These are phyloP conservation scores for Blastobasis adustella DNA, from an alignment of 2,888 invertebrate genomes.

Conservation along the genomic window DNA sequence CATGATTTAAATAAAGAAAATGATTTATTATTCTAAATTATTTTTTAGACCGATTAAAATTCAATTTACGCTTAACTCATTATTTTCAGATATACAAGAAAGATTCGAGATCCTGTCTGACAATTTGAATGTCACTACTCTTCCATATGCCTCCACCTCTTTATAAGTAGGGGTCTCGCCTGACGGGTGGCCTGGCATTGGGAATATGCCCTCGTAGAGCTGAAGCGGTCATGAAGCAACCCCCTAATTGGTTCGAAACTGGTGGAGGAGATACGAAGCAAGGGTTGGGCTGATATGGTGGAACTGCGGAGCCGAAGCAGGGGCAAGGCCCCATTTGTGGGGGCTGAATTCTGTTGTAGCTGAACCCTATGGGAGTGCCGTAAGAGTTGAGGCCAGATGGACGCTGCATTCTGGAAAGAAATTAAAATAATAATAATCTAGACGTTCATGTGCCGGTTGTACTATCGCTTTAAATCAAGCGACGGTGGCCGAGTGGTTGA, in stretches of 20 bases:
- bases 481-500: too few species aligned
- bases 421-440: background rate
- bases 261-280: constrained; percentile 17
- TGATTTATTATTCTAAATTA: too few species aligned
- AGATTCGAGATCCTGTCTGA: constrained; percentile 25
- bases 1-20: too few species aligned
- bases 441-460: background rate
- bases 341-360: constrained; percentile 5
- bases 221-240: constrained; percentile 43
- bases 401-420: constrained; percentile 49
- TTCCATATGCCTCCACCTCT: background rate
- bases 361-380: background rate
- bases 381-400: constrained; percentile 32
- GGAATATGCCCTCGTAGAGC: constrained; percentile 22
- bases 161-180: constrained; percentile 19
- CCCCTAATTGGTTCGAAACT: constrained; percentile 28
- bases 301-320: constrained; percentile 26
- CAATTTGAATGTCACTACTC: too few species aligned
- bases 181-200: background rate
- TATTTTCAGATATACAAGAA: too few species aligned
- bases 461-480: too few species aligned
- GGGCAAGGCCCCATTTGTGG: constrained; percentile 19
- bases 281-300: constrained; percentile 13
- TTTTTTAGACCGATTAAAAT: too few species aligned
- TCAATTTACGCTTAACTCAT: too few species aligned